Evolutionary conservation across 2,888 invertebrate species (phyloP), one percentile per base, ranked within the genome.

Genomic region (Tinea semifulvella): DNA sequence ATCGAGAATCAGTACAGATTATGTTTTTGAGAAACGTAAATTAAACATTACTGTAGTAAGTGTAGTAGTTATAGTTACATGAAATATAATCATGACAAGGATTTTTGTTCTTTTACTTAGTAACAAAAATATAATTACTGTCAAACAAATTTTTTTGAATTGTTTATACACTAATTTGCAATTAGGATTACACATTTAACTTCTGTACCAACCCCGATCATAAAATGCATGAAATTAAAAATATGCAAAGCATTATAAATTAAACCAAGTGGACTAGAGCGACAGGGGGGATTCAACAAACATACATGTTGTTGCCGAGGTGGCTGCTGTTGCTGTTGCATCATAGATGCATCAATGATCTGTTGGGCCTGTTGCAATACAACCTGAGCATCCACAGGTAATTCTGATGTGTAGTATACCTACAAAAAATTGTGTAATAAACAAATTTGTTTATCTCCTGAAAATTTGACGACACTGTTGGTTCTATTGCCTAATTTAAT

Each of bases 391-490:
- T 81, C 81, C 73, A 76, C 75, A 56, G 80, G 77, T 62, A 80
- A 71, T 67, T 80, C 79, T 61, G 81, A 80, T 58, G 81, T 75
- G 79, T 82, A 82, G 79, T 79, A 81, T 63, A 82, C 82, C 82
- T 82, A 79, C 68, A 76, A 79, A 77, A 74, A 75, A 56, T 55
- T 57, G 38, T 38, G 38, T 38, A 38, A 17, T 38, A 7, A 7
- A 35, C 16, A 16, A 35, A 2, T 11, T 2, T 35, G 35, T 35
- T 35, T 26, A 4, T 6, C 26, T 2, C 11, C 26, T 26, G n/a
- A n/a, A n/a, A n/a, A n/a, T n/a, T n/a, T n/a, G n/a, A n/a, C n/a
- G n/a, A n/a, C n/a, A n/a, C n/a, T n/a, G n/a, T n/a, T n/a, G n/a
- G n/a, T n/a, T n/a, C n/a, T n/a, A n/a, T n/a, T n/a, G n/a, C n/a